Evolutionary conservation across 2,113 vertebrate species (phyloP).

Genomic region (Chaetorhynchus papuensis): DNA sequence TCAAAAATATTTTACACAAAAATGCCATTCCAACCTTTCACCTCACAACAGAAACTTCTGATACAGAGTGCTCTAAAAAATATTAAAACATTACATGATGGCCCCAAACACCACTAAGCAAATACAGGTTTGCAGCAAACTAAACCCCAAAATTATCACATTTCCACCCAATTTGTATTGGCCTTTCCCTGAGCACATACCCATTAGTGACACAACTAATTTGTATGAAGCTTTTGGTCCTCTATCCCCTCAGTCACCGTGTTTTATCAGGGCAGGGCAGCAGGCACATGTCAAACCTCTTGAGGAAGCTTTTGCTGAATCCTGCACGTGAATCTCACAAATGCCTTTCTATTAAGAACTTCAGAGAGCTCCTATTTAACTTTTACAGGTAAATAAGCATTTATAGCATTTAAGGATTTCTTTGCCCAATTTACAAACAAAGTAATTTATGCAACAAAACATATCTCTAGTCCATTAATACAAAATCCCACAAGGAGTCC

Average conservation of each 20-base stretch:
- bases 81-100: accelerated
- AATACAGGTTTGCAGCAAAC: neutral
- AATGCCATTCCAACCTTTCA: neutral
- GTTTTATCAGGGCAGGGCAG: neutral
- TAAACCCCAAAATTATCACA: accelerated
- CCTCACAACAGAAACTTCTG: neutral
- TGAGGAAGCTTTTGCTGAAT: neutral
- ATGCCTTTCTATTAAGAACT: neutral
- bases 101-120: neutral
- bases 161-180: neutral
- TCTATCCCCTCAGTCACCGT: neutral
- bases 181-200: neutral
- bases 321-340: neutral
- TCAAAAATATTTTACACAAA: neutral
- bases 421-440: neutral
- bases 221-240: neutral
- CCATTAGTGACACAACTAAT: neutral
- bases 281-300: neutral
- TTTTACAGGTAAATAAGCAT: neutral
- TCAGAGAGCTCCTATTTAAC: neutral
- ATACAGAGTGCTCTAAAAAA: neutral
- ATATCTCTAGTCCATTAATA: neutral
- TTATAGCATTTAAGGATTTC: neutral
- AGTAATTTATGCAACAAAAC: neutral
- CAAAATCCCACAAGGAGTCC: neutral